Conservation (phyloP, 2,113 vertebrate species). For the Paraplagusia blochii region DNA sequence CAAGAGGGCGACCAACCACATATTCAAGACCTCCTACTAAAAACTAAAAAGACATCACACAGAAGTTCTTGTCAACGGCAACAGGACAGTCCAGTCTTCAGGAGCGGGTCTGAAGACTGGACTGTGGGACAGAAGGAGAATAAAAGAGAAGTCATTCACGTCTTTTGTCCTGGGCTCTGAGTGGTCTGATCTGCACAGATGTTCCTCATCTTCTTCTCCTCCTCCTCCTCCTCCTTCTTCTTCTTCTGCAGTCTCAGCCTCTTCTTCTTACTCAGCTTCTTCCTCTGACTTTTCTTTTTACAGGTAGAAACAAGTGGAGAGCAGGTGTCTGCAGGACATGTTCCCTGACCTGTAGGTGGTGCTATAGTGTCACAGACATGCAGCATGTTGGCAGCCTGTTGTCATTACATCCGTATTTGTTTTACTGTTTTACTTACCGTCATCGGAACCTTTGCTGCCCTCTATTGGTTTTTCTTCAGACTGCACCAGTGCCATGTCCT, state of each 20-base stretch:
- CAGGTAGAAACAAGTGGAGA: neutral
- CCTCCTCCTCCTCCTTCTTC: neutral
- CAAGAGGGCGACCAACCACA: neutral
- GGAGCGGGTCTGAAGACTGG: too few species aligned
- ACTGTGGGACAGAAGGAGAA: neutral
- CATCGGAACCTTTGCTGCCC: slow-evolving; percentile 18
- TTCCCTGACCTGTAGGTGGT: too few species aligned
- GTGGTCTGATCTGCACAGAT: neutral
- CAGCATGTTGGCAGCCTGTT: too few species aligned
- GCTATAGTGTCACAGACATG: too few species aligned
- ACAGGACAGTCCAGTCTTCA: too few species aligned
- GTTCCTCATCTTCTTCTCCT: too few species aligned
- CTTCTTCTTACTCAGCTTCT: slow-evolving; percentile 37
- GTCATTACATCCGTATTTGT: too few species aligned
- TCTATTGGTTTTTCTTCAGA: slow-evolving; percentile 35
- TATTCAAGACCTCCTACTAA: too few species aligned
- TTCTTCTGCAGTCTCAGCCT: slow-evolving; percentile 6
- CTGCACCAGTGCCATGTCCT: slow-evolving; percentile 6
- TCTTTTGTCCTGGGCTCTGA: neutral
- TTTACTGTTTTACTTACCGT: slow-evolving; percentile 13
- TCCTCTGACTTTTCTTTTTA: slow-evolving; percentile 37
- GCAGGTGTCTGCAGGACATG: neutral
- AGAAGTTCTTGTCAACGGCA: too few species aligned
- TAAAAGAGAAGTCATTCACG: slow-evolving; percentile 24
- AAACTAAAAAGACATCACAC: too few species aligned